Percentiles rank a stretch among this genome's conserved stretches.
Evolutionary conservation across 2,113 vertebrate species (phyloP).

Genomic region (Microcebus lehilahytsara): DNA sequence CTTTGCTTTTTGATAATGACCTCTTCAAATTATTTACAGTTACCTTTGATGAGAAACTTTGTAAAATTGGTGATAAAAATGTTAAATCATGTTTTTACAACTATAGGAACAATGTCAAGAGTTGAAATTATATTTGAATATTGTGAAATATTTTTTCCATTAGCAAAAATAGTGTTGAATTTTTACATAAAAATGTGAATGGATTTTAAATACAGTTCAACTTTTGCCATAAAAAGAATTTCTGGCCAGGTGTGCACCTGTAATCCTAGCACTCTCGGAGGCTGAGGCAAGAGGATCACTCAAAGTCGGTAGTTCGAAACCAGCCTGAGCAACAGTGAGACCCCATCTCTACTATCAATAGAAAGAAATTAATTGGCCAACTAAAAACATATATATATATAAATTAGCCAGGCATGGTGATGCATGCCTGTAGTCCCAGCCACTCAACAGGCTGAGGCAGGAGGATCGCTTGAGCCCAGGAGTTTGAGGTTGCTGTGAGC

Average conservation of each 20-base stretch:
- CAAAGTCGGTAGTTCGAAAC: too few species aligned
- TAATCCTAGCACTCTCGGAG: too few species aligned
- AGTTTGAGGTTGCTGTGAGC: too few species aligned
- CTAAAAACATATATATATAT: too few species aligned
- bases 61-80: background rate
- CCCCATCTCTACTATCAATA: too few species aligned
- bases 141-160: background rate
- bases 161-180: background rate
- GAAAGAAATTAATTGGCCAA: too few species aligned
- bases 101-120: background rate
- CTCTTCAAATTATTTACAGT: background rate
- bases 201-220: background rate
- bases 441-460: too few species aligned
- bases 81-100: background rate
- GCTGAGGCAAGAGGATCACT: too few species aligned
- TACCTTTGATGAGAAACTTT: background rate
- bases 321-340: too few species aligned
- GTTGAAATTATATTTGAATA: background rate
- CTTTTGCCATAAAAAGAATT: background rate
- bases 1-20: constrained; percentile 13
- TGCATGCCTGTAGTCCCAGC: too few species aligned
- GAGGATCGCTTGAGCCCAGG: too few species aligned
- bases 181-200: background rate
- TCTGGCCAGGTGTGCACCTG: background rate
- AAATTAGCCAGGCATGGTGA: too few species aligned